Evolutionary conservation across 2,113 vertebrate genomes (phyloP), one percentile per base, ranked within the genome.

Genomic region (Malaclemys terrapin): DNA sequence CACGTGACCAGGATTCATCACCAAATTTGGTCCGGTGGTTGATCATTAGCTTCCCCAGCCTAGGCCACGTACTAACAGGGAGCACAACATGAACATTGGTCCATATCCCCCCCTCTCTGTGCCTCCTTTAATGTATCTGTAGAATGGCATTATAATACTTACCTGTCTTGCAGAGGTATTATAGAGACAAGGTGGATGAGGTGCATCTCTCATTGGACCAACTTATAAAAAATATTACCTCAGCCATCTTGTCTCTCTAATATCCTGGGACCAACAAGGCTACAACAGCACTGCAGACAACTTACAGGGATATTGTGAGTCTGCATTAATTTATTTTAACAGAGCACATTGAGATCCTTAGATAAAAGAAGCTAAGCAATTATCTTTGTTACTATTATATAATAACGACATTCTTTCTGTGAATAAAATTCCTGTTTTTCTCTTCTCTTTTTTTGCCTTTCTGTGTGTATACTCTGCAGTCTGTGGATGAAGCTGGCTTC

Each of bases 401-500:
- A 75, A 27, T 24, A 35, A 45, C 10, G 25, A 10, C 10, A 17
- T 2, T 45, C 16, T 65, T 56, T 45, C 38, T 20, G 45, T 45
- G 19, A 93, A 72, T 27, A 82, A 69, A 69, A 38, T 0, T 45
- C 10, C 56, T 59, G 16, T 9, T n/a, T 62, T 57, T 29, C 42
- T 42, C 7, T 31, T n/a, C 49, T 47, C 19, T 42, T 42, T 1
- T 50, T 45, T 78, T 56, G 9, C 3, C 49, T 17, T 47, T 22
- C 17, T 17, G 6, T 62, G 9, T 31, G 11, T 16, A 20, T 3
- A 0, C 65, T n/a, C 53, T 89, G 1, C 59, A 97, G 93, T 72
- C 80, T 84, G 65, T 90, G 52, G 89, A 95, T 10, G 93, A 97
- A 88, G 94, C 88, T 42, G 53, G 87, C 5, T 6, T 27, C 45